Conservation (phyloP, 2,113 vertebrate genomes). For the Trochalopteron elliotii region DNA sequence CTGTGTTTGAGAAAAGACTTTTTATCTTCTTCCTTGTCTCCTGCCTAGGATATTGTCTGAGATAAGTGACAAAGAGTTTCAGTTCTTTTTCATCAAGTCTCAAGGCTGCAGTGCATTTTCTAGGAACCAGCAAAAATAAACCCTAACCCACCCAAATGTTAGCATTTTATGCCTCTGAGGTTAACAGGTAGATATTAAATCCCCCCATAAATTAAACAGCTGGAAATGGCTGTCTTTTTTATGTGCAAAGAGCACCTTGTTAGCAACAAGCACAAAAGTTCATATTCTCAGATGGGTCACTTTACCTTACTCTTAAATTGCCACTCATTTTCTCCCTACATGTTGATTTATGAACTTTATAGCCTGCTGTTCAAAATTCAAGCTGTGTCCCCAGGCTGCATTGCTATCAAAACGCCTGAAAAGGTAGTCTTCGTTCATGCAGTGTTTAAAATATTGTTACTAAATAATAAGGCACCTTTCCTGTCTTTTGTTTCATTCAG, state of each 20-base stretch:
- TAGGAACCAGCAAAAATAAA: neutral
- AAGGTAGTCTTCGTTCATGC: neutral
- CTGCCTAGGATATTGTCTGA: neutral
- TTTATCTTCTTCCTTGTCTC: neutral
- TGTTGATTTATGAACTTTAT: slow-evolving; percentile 1
- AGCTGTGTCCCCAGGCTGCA: neutral
- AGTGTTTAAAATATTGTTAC: neutral
- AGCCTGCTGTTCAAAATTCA: neutral
- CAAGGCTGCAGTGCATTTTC: neutral
- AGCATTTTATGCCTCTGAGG: neutral
- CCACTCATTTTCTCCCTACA: neutral
- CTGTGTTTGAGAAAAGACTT: neutral
- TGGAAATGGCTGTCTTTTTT: slow-evolving; percentile 9
- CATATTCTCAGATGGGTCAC: neutral
- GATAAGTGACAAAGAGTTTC: neutral
- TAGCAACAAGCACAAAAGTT: slow-evolving; percentile 34
- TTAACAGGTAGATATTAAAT: neutral
- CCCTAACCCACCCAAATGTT: neutral
- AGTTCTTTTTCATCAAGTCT: neutral
- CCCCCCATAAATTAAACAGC: slow-evolving; percentile 26
- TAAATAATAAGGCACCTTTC: neutral
- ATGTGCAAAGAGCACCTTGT: neutral
- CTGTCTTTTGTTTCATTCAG: slow-evolving; percentile 73
- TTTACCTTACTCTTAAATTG: slow-evolving; percentile 14
- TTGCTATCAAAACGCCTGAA: neutral